Percentiles rank a stretch among this genome's conserved stretches.
These are phyloP conservation scores for Ctena decussata DNA, from an alignment of 2,888 invertebrate species.

Conservation along the genomic window DNA sequence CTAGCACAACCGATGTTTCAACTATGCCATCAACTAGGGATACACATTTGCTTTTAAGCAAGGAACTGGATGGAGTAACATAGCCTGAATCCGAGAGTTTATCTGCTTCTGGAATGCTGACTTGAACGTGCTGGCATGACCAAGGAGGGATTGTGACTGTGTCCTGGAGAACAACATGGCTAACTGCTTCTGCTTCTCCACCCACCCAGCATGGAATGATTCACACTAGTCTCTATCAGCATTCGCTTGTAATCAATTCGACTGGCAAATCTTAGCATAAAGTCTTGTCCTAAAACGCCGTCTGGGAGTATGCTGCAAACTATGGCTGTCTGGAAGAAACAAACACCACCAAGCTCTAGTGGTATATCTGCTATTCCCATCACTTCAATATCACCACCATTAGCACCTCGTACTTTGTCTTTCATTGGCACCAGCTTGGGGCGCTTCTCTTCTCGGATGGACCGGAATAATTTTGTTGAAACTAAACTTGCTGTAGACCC, in stretches of 20 bases:
- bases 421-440: too few relatives aligned
- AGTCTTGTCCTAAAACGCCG: slow-evolving; percentile 6
- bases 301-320: background rate
- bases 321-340: too few relatives aligned
- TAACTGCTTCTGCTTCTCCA: background rate
- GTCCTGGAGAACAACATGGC: background rate
- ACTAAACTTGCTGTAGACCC: slow-evolving; percentile 25
- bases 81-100: background rate
- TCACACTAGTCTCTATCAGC: background rate
- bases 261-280: background rate
- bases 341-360: background rate
- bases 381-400: background rate
- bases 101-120: background rate
- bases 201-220: background rate
- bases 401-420: background rate
- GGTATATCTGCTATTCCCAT: background rate
- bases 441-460: background rate
- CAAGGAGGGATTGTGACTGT: background rate
- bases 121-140: background rate
- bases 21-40: background rate
- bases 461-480: slow-evolving; percentile 27
- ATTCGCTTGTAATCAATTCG: background rate
- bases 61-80: background rate
- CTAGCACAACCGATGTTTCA: background rate
- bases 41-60: background rate